phyloP scores from a whole-genome alignment of 2,113 vertebrate species.

The Osmerus mordax region DNA sequence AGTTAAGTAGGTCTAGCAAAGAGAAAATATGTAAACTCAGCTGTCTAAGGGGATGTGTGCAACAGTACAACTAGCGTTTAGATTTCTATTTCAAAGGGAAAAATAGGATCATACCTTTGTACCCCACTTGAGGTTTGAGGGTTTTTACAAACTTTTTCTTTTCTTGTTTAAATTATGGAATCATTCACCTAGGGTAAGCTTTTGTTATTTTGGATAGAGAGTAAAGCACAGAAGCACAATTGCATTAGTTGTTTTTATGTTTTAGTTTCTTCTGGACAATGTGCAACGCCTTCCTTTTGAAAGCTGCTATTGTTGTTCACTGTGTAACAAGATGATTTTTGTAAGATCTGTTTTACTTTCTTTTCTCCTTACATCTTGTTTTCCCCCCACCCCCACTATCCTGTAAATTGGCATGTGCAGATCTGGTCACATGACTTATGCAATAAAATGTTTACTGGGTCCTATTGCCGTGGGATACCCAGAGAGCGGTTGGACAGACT shows the following conservation, averaged over 20 bases:
- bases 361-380: constrained; percentile 21
- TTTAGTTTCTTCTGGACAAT: constrained; percentile 45
- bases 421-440: constrained; percentile 85
- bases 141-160: constrained; percentile 21
- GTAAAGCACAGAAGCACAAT: constrained; percentile 72
- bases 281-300: constrained; percentile 65
- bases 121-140: constrained; percentile 20
- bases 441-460: constrained; percentile 95
- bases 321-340: constrained; percentile 43
- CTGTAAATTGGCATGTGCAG: constrained; percentile 63
- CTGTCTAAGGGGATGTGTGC: constrained; percentile 64
- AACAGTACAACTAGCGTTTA: constrained; percentile 54
- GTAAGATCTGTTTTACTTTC: constrained; percentile 21
- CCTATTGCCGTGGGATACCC: constrained; percentile 70
- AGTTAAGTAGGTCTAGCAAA: constrained; percentile 19
- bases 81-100: constrained; percentile 50
- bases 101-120: constrained; percentile 38
- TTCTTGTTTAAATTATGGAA: constrained; percentile 11
- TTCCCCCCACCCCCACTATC: constrained; percentile 41
- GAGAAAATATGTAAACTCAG: constrained; percentile 33
- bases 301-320: constrained; percentile 78
- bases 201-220: constrained; percentile 26
- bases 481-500: constrained; percentile 85
- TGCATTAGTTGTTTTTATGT: constrained; percentile 39
- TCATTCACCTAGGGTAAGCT: constrained; percentile 38